These are phyloP conservation scores for Ecliptopera silaceata DNA, from an alignment of 2,888 invertebrate genomes.

Conservation along the genomic window DNA sequence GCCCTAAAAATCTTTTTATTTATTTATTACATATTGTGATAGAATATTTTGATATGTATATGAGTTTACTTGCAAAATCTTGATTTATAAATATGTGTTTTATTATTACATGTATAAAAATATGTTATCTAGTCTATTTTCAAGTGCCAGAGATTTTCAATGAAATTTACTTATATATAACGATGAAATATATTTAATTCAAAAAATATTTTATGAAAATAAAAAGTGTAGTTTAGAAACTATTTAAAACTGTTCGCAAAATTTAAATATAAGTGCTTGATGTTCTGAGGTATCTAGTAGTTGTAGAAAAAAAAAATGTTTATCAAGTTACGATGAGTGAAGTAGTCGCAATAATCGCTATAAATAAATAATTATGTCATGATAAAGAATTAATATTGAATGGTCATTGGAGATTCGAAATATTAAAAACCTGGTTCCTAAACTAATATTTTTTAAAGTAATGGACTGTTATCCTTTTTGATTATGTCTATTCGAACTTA, in stretches of 20 bases:
- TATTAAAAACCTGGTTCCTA: slow-evolving; percentile 2
- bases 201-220: neutral
- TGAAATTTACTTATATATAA: neutral
- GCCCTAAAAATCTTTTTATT: neutral
- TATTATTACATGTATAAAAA: neutral
- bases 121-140: neutral
- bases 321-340: slow-evolving; percentile 10
- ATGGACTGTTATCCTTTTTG: slow-evolving; percentile 8
- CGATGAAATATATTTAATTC: neutral
- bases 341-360: slow-evolving; percentile 9
- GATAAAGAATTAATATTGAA: slow-evolving; percentile 1
- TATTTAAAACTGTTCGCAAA: neutral
- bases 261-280: slow-evolving; percentile 4
- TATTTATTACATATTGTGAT: neutral
- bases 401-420: neutral
- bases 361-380: slow-evolving; percentile 12
- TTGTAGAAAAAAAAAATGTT: slow-evolving; percentile 12
- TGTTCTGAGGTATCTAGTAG: slow-evolving; percentile 13
- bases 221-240: neutral
- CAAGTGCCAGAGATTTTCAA: neutral
- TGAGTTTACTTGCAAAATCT: no score
- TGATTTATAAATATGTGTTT: no score
- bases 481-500: slow-evolving; percentile 28
- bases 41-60: no score
- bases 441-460: neutral